phyloP scores from a whole-genome alignment of 2,113 vertebrate genomes.

The Megaceryle maxima region DNA sequence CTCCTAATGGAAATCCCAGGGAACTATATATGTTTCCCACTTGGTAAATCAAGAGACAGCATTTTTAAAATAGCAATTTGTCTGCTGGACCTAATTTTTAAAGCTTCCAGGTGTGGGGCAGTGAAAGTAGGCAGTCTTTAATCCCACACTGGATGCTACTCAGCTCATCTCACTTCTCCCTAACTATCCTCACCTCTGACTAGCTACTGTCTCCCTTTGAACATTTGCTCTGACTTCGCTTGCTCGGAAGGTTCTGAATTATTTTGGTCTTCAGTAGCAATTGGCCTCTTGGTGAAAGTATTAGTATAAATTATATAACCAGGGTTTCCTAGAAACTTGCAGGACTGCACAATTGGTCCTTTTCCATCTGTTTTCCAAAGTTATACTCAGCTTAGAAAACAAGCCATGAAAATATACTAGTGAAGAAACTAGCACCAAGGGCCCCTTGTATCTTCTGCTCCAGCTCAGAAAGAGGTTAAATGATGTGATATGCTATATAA shows the following conservation, averaged over 20 bases:
- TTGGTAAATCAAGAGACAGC: background rate
- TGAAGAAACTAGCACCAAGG: background rate
- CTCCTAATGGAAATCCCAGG: background rate
- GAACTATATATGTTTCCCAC: background rate
- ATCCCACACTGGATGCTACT: background rate
- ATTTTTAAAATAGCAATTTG: background rate
- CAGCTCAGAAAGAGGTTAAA: slow-evolving; percentile 7
- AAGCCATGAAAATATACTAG: background rate
- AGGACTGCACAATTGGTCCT: background rate
- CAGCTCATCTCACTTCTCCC: background rate
- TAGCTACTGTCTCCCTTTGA: background rate
- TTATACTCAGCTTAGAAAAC: background rate
- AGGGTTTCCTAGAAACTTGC: background rate
- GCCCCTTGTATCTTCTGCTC: background rate
- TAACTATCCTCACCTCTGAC: background rate
- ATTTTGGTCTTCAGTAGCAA: background rate
- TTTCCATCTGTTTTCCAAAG: slow-evolving; percentile 13
- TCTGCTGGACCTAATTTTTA: background rate
- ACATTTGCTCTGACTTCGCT: background rate
- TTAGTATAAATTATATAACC: background rate
- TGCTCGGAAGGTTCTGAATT: background rate
- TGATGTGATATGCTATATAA: background rate
- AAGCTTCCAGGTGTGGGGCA: rapidly evolving
- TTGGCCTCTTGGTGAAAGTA: background rate
- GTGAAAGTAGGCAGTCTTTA: background rate